Conservation (phyloP, 2,888 invertebrate genomes). For the Caenorhabditis wallacei region DNA sequence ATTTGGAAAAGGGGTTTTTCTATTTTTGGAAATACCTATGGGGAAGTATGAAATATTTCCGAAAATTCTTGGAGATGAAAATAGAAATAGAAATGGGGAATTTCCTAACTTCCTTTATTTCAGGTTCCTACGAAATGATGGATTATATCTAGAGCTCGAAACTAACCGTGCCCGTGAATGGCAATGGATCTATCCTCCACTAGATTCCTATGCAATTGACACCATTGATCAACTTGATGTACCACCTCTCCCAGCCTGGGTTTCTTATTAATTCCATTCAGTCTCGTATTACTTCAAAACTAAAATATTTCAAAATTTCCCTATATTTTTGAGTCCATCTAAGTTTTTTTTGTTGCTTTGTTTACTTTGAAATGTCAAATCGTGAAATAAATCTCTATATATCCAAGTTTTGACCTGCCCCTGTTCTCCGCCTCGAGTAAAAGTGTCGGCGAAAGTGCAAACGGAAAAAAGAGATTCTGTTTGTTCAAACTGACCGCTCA, state of each 20-base stretch:
- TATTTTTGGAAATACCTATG: background rate
- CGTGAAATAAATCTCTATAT: conserved; percentile 27
- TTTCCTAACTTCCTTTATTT: conserved; percentile 9
- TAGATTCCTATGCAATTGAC: conserved; percentile 67
- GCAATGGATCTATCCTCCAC: conserved; percentile 70
- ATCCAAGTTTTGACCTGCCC: conserved; percentile 11
- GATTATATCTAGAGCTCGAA: conserved; percentile 59
- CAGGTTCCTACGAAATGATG: conserved; percentile 71
- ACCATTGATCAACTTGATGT: conserved; percentile 30
- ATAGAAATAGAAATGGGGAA: too few relatives aligned
- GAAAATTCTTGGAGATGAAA: background rate
- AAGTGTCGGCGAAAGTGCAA: conserved; percentile 44
- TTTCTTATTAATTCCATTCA: conserved; percentile 21
- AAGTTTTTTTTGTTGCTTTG: conserved; percentile 22
- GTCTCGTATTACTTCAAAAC: too few relatives aligned
- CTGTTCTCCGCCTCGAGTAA: conserved; percentile 10
- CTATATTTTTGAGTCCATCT: background rate
- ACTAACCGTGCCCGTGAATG: conserved; percentile 57
- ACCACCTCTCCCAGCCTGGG: conserved; percentile 52
- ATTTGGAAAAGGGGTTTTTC: background rate
- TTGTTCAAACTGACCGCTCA: conserved; percentile 44
- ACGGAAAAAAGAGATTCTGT: conserved; percentile 16
- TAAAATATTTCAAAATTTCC: background rate
- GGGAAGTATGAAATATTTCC: background rate
- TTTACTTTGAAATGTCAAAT: background rate